Base-by-base conservation (phyloP, 2,888 invertebrate genomes). In the Eupithecia insigniata region DNA sequence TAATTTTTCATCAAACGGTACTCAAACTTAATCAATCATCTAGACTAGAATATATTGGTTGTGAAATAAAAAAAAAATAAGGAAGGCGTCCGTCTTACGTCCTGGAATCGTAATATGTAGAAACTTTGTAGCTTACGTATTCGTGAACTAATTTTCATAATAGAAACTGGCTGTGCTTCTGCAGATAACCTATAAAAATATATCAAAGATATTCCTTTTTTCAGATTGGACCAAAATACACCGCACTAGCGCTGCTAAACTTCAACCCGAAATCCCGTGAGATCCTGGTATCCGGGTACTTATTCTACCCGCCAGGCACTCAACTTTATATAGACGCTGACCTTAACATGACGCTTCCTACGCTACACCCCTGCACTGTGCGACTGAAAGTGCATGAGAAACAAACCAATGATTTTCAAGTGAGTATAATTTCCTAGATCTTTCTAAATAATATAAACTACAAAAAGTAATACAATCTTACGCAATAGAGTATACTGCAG, bases 281-380 rank as follows among this genome's bases (percentile, higher is more conserved):
- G 78, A 93, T 93, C 1, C 12, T 89, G 0, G 55, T 94, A 0
- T 92, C 94, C 0, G 93, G 94, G 0, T 90, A 86, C 70, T 94
- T 84, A 87, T 96, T 85, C 95, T 95, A 96, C 79, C 97, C 97
- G 0, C 95, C 96, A 0, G 96, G 96, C 0, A 94, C 95, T 0
- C 92, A 96, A 64, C 94, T 97, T 79, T 95, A 95, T 28, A 87
- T 97, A 64, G 97, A 97, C 85, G 95, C 96, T 0, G 96, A 96
- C 76, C 89, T 97, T 18, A 97, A 97, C 85, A 91, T 97, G 68
- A 96, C 97, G 0, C 93, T 97, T 62, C 97, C 97, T 0, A 96
- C 96, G 0, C 95, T 97, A 76, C 96, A 96, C 70, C 97, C 97
- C 0, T 96, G 97, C 90, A 90, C 95, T 0, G 87, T 96, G 1